A percentile compares a stretch with the other conserved stretches of the same genome.
These are phyloP conservation scores for Hydractinia echinata DNA, from an alignment of 30 jellyfish, hydroid and myxozoan species.

Conservation along the genomic window DNA sequence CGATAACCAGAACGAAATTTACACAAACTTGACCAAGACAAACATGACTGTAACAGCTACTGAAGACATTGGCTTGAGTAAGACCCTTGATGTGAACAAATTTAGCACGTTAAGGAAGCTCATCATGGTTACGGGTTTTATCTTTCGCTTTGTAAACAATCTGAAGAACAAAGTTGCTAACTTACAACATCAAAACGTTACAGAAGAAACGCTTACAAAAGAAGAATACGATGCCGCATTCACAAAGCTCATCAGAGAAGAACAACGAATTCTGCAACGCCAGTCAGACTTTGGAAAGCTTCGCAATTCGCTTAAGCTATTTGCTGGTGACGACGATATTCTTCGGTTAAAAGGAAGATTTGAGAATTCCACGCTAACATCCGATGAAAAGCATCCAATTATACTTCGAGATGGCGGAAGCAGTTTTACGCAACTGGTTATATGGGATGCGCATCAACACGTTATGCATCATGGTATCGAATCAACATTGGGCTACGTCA, in stretches of 20 bases:
- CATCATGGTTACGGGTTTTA: too few relatives aligned
- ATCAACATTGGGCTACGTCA: constrained; percentile 6
- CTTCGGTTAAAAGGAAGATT: constrained; percentile 35
- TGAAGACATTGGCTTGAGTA: too few relatives aligned
- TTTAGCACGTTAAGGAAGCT: too few relatives aligned
- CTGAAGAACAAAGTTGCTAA: too few relatives aligned
- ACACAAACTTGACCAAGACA: too few relatives aligned
- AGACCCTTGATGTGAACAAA: too few relatives aligned
- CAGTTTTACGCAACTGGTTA: constrained; percentile 32
- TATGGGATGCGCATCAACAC: constrained; percentile 39
- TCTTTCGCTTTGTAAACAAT: too few relatives aligned
- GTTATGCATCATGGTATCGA: constrained; percentile 36
- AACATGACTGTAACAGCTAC: too few relatives aligned
- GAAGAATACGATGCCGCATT: constrained; percentile 10
- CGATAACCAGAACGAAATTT: too few relatives aligned
- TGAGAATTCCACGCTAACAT: constrained; percentile 10
- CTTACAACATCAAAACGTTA: too few relatives aligned
- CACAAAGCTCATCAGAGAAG: neutral
- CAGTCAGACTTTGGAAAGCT: constrained; percentile 15
- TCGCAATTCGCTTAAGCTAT: constrained; percentile 19
- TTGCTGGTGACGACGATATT: constrained; percentile 15
- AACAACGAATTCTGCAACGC: constrained; percentile 6
- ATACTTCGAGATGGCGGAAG: too few relatives aligned
- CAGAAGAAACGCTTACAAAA: constrained; percentile 17
- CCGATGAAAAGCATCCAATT: neutral